Evolutionary conservation across 2,888 invertebrate species (phyloP).

Genomic region (Limenitis camilla): DNA sequence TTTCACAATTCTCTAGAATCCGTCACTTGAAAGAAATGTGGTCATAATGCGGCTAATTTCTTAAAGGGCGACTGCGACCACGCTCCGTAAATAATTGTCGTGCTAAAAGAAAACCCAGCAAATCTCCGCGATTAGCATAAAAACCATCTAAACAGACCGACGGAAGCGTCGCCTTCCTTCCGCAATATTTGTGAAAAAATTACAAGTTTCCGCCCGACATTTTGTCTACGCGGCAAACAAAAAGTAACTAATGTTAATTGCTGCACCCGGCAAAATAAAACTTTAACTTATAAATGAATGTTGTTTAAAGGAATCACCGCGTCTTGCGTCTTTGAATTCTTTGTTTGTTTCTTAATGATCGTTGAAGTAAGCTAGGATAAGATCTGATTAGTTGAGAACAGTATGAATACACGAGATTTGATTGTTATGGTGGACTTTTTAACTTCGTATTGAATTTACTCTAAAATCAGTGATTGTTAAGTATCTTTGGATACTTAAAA

Average conservation of each 20-base stretch:
- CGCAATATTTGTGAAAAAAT: slow-evolving; percentile 71
- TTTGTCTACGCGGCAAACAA: slow-evolving; percentile 53
- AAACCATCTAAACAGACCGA: slow-evolving; percentile 68
- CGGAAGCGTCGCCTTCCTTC: slow-evolving; percentile 69
- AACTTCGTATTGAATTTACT: too few relatives aligned
- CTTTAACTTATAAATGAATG: slow-evolving; percentile 50
- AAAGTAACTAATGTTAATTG: slow-evolving; percentile 64
- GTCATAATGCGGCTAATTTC: slow-evolving; percentile 48
- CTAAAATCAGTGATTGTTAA: too few relatives aligned
- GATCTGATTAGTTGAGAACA: too few relatives aligned
- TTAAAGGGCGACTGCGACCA: slow-evolving; percentile 44
- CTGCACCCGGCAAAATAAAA: slow-evolving; percentile 51
- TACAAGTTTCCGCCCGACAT: slow-evolving; percentile 66
- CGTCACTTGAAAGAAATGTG: not conserved
- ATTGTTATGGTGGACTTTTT: too few relatives aligned
- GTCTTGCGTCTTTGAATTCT: slow-evolving; percentile 23
- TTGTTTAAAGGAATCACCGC: slow-evolving; percentile 33
- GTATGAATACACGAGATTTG: too few relatives aligned
- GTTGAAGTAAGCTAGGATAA: too few relatives aligned
- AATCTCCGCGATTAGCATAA: slow-evolving; percentile 71
- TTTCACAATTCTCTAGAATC: not conserved
- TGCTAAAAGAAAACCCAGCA: slow-evolving; percentile 64
- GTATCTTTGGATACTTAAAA: too few relatives aligned
- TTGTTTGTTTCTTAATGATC: too few relatives aligned
- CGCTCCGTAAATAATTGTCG: slow-evolving; percentile 60